Evolutionary conservation across 2,113 vertebrate species (phyloP).

Genomic region (Polypterus bichir): DNA sequence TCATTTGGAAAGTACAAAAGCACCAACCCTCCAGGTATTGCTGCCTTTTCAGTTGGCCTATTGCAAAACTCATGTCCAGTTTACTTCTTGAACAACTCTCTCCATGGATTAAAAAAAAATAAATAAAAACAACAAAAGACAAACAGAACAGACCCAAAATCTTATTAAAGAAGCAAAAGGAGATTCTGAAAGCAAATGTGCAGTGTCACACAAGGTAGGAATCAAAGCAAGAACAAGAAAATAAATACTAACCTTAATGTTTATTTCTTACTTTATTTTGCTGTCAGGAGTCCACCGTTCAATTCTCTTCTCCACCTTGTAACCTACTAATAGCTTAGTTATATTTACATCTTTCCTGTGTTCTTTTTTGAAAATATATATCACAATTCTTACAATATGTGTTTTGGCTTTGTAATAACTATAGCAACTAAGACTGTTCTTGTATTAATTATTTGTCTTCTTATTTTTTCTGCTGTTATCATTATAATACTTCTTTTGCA

Average conservation of each 20-base stretch:
- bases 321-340: constrained; percentile 33
- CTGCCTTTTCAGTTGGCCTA: constrained; percentile 27
- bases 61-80: constrained; percentile 22
- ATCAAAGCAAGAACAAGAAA: constrained; percentile 40
- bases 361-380: too few species aligned
- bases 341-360: constrained; percentile 3
- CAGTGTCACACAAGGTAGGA: constrained; percentile 19
- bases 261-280: constrained; percentile 30
- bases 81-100: constrained; percentile 30
- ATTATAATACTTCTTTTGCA: constrained; percentile 52
- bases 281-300: constrained; percentile 44
- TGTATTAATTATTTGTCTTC: not conserved
- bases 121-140: not conserved
- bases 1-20: not conserved
- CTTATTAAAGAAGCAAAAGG: too few species aligned
- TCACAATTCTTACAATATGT: too few species aligned
- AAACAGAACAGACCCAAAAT: not conserved
- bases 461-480: not conserved
- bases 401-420: not conserved
- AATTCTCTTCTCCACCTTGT: constrained; percentile 35
- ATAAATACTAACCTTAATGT: constrained; percentile 57
- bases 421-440: not conserved
- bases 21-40: constrained; percentile 6
- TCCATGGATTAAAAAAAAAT: constrained; percentile 16
- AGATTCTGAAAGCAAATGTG: too few species aligned